phyloP scores from a whole-genome alignment of 2,797 vertebrate genomes.

The Molossus alvarezi region DNA sequence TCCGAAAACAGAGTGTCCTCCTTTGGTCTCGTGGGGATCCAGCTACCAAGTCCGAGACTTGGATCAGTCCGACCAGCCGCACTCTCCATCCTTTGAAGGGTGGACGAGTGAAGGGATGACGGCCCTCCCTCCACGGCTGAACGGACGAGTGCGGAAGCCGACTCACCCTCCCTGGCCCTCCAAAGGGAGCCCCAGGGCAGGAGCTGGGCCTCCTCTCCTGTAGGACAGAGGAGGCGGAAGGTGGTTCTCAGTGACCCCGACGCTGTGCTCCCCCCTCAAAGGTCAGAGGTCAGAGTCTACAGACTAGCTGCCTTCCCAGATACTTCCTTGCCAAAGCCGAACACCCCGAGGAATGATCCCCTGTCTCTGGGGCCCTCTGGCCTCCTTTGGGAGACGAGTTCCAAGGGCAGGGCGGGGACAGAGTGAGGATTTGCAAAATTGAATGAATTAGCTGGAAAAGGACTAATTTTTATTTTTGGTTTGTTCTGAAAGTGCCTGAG shows the following conservation, averaged over 20 bases:
- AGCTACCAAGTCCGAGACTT: too few relatives aligned
- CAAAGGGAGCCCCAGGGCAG: not conserved
- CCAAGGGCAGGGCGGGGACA: not conserved
- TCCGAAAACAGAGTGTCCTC: accelerated
- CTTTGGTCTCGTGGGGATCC: accelerated
- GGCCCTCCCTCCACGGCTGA: not conserved
- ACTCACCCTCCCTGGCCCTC: accelerated
- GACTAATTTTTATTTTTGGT: not conserved
- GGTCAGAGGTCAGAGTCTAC: not conserved
- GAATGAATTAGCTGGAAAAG: not conserved
- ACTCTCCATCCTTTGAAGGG: not conserved
- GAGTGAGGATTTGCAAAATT: not conserved
- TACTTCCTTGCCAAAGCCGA: not conserved
- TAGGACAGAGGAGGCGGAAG: accelerated
- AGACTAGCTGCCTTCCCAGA: not conserved
- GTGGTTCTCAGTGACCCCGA: not conserved
- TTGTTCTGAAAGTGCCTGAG: not conserved
- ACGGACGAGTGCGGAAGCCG: not conserved
- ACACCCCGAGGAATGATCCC: not conserved
- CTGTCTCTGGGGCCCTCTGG: not conserved
- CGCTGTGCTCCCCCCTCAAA: not conserved
- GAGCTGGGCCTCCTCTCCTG: not conserved
- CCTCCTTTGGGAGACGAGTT: not conserved
- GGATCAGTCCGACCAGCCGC: accelerated
- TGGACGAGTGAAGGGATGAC: not conserved